Evolutionary conservation across 2,113 vertebrate genomes (phyloP).

Genomic region (Cinclus mexicanus): DNA sequence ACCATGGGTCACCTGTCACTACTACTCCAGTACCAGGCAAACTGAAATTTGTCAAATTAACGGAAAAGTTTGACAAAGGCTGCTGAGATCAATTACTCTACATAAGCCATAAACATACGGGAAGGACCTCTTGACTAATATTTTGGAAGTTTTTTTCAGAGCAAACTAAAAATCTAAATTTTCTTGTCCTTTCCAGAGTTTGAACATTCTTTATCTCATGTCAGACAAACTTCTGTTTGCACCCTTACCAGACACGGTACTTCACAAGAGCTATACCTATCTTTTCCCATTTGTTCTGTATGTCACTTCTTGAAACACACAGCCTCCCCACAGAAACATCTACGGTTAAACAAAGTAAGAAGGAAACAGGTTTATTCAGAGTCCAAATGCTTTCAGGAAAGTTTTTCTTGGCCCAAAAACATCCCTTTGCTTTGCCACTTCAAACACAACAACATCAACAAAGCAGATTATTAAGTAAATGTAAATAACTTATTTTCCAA

Average conservation of each 20-base stretch:
- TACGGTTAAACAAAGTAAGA: background rate
- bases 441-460: background rate
- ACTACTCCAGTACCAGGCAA: background rate
- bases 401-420: background rate
- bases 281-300: background rate
- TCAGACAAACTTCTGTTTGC: background rate
- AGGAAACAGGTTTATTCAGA: background rate
- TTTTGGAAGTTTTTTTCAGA: background rate
- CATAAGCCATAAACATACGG: rapidly evolving
- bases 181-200: background rate
- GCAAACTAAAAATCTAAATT: background rate
- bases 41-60: background rate
- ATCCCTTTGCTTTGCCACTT: background rate
- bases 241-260: background rate
- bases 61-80: background rate
- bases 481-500: background rate
- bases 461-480: background rate
- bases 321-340: background rate
- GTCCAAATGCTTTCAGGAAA: background rate
- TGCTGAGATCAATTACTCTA: background rate
- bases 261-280: background rate
- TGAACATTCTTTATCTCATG: background rate
- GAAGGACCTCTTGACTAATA: background rate
- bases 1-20: background rate
- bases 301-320: background rate